Conservation (phyloP, 2,888 invertebrate genomes). For the Drosophila incognita region DNA sequence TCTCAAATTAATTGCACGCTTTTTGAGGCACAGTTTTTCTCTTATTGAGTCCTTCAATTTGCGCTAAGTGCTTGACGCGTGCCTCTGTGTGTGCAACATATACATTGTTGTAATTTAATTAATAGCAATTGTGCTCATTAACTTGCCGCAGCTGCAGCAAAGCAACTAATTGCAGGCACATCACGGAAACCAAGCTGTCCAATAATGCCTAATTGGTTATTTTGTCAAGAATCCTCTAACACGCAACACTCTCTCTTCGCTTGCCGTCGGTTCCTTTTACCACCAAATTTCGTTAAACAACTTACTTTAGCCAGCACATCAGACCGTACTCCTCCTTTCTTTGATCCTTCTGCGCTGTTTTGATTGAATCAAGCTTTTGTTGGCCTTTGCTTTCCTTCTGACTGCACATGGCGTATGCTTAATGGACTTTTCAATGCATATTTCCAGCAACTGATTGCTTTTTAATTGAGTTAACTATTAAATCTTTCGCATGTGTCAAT, state of each 20-base stretch:
- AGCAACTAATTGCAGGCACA: conserved; percentile 38
- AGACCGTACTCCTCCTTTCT: not conserved
- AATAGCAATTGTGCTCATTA: conserved; percentile 65
- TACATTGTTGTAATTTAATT: conserved; percentile 68
- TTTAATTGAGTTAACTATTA: conserved; percentile 37
- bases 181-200: conserved; percentile 5
- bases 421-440: conserved; percentile 25
- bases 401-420: conserved; percentile 49
- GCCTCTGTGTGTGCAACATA: conserved; percentile 23
- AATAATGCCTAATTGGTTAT: conserved; percentile 26
- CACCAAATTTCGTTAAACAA: not conserved
- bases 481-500: conserved; percentile 13
- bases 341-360: not conserved
- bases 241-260: not conserved
- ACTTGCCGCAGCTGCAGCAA: conserved; percentile 39
- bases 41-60: conserved; percentile 7
- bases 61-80: conserved; percentile 3
- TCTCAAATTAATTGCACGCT: conserved; percentile 50
- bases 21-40: conserved; percentile 27
- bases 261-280: not conserved
- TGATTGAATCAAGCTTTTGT: conserved; percentile 40
- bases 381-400: conserved; percentile 24
- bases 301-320: conserved; percentile 15
- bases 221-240: conserved; percentile 9
- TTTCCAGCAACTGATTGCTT: conserved; percentile 33